A percentile compares a stretch with the other conserved stretches of the same genome.
Evolutionary conservation across 2,888 invertebrate species (phyloP).

Genomic region (Poecilus cupreus): DNA sequence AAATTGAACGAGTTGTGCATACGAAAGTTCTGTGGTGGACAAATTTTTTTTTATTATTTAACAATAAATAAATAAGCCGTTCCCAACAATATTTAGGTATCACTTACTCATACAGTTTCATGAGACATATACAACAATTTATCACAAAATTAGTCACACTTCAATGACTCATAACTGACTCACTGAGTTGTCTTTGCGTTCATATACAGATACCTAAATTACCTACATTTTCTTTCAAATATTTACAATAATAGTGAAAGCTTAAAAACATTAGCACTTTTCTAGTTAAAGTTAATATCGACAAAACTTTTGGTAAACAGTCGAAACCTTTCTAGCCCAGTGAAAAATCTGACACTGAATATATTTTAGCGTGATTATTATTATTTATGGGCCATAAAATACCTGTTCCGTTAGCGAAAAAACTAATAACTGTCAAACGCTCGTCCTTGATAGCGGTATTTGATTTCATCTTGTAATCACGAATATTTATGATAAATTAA

Average conservation of each 20-base stretch:
- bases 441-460: conserved; percentile 55
- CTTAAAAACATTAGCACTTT: not conserved
- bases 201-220: not conserved
- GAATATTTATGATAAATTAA: conserved; percentile 51
- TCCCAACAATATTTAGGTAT: conserved; percentile 9
- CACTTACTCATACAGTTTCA: conserved; percentile 23
- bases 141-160: conserved; percentile 20
- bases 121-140: conserved; percentile 27
- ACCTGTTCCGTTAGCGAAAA: conserved; percentile 51
- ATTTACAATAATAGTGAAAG: conserved; percentile 26
- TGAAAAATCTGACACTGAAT: conserved; percentile 33
- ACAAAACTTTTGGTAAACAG: not conserved
- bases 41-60: too few relatives aligned
- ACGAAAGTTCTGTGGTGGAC: too few relatives aligned
- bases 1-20: too few relatives aligned
- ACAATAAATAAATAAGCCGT: too few relatives aligned
- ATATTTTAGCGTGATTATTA: conserved; percentile 44
- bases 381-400: conserved; percentile 55
- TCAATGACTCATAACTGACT: not conserved
- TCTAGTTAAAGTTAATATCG: not conserved
- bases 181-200: conserved; percentile 2
- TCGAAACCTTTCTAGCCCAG: conserved; percentile 18
- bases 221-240: not conserved
- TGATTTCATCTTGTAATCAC: conserved; percentile 57
- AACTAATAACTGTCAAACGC: conserved; percentile 53